phyloP scores from a whole-genome alignment of 1,140 invertebrate species.

The Danaus plexippus region DNA sequence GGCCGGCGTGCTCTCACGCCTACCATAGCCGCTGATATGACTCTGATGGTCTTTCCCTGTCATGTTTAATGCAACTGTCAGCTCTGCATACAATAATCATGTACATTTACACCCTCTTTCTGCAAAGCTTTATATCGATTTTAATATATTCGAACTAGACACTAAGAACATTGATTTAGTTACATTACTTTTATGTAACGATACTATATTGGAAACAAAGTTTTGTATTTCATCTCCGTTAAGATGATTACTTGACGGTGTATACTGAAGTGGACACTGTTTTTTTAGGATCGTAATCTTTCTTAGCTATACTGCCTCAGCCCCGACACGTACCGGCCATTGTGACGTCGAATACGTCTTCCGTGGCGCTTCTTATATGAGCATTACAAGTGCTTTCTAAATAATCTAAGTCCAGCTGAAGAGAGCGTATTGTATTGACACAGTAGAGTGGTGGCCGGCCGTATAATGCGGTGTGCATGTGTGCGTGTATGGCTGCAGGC shows the following conservation, averaged over 20 bases:
- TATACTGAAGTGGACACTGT: conserved; percentile 59
- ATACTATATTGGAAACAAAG: not conserved
- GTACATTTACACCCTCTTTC: conserved; percentile 22
- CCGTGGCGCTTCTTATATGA: conserved; percentile 72
- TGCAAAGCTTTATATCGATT: conserved; percentile 21
- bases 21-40: conserved; percentile 47
- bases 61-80: conserved; percentile 64
- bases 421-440: conserved; percentile 74
- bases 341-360: conserved; percentile 69
- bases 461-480: conserved; percentile 60
- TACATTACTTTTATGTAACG: not conserved
- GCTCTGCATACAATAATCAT: conserved; percentile 47
- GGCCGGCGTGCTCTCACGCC: conserved; percentile 59
- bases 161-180: not conserved
- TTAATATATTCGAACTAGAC: conserved; percentile 3
- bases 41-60: conserved; percentile 61
- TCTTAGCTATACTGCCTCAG: conserved; percentile 54
- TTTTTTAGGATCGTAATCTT: conserved; percentile 71
- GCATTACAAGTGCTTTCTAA: conserved; percentile 74
- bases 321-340: conserved; percentile 66
- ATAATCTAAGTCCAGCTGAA: conserved; percentile 73
- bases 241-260: conserved; percentile 51
- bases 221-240: conserved; percentile 7
- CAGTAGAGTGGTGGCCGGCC: conserved; percentile 71
- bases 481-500: conserved; percentile 40